A percentile compares a stretch with the other conserved stretches of the same genome.
phyloP scores from a whole-genome alignment of 2,888 invertebrate species.

The Yponomeuta malinellus region DNA sequence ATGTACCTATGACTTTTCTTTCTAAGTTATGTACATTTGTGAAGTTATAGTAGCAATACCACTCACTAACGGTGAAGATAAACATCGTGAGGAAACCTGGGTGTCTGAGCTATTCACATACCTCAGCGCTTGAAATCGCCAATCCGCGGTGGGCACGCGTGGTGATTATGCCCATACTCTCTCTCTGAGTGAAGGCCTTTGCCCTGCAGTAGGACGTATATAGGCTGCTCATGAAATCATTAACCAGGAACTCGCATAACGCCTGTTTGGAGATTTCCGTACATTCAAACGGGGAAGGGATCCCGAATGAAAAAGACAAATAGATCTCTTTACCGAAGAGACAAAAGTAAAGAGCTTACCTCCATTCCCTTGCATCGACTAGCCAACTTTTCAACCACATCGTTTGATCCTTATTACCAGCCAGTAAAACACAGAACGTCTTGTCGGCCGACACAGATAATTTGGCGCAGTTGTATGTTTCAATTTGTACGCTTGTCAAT shows the following conservation, averaged over 20 bases:
- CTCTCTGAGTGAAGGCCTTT: too few species aligned
- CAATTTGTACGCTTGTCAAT: constrained; percentile 9
- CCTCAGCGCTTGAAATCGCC: too few species aligned
- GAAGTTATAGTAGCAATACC: too few species aligned
- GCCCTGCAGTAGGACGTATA: too few species aligned
- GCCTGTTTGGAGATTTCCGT: neutral
- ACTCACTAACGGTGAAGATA: too few species aligned
- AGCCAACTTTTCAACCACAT: neutral
- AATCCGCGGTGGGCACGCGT: too few species aligned
- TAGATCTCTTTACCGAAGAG: constrained; percentile 3
- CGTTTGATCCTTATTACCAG: neutral
- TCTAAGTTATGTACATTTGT: too few species aligned
- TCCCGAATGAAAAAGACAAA: neutral
- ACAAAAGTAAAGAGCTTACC: neutral
- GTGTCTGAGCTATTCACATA: too few species aligned
- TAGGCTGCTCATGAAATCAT: neutral
- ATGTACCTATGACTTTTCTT: too few species aligned
- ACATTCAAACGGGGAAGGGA: neutral
- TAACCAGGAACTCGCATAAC: neutral
- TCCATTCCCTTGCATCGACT: neutral
- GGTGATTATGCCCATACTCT: too few species aligned
- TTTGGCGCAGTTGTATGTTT: constrained; percentile 15
- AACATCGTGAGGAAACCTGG: too few species aligned
- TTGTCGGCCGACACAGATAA: neutral
- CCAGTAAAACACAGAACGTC: neutral